Base-by-base conservation (phyloP, 2,888 invertebrate genomes). In the Monochamus alternatus region DNA sequence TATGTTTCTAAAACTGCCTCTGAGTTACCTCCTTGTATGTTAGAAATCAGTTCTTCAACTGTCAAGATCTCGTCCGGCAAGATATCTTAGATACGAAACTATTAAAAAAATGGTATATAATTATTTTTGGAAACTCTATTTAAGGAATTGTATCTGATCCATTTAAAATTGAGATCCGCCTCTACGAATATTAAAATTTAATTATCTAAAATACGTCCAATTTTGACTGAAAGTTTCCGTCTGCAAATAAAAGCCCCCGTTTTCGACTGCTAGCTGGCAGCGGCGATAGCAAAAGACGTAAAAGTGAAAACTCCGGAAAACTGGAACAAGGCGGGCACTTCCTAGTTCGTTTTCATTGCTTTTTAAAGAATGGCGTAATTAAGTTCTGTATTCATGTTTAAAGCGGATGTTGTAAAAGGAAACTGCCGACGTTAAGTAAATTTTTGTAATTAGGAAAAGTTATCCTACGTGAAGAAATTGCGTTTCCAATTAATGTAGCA, bases 341-440 rank as follows among this genome's bases (percentile, higher is more conserved):
- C 55, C 55, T 55, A 55, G n/a, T 55, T 55, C 55, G 14, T 55
- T 55, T 55, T 55, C 55, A 55, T 55, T 55, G n/a, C 55, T 55
- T 55, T 55, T 55, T 55, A 55, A 55, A 55, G 55, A 55, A 55
- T 22, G 55, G 47, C n/a, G 22, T 55, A 55, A 55, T 55, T 55
- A 55, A 55, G 55, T 55, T 55, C 14, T 55, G n/a, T 22, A 47
- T 47, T 47, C 47, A 47, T 47, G 12, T 12, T 47, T 47, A 47
- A 47, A 47, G 47, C 47, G 47, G 47, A 47, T 47, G 12, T 9
- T 47, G 9, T 12, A 47, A 12, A 3, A 12, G 10, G 47, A 47
- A 47, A 47, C 47, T 47, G 9, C 12, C 12, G 47, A 12, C 12
- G 9, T 47, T 47, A 47, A 47, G 12, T 47, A 47, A 47, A 47